Conservation (phyloP, 2,113 vertebrate species). For the Pterocles burchelli region DNA sequence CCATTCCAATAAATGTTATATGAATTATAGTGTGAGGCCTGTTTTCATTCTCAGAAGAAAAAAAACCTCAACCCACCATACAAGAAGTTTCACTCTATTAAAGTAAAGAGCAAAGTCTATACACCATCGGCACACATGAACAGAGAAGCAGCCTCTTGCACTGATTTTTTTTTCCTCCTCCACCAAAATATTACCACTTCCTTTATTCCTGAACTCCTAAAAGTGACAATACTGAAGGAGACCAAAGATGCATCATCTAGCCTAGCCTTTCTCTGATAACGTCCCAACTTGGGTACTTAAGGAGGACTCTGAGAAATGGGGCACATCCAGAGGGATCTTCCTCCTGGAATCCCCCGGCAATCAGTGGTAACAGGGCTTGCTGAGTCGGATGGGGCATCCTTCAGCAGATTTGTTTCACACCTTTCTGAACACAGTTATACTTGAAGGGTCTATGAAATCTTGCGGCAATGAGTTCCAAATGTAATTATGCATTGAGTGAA, state of each 20-base stretch:
- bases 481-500: background rate
- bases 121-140: background rate
- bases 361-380: background rate
- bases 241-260: background rate
- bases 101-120: background rate
- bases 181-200: background rate
- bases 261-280: background rate
- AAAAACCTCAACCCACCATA: background rate
- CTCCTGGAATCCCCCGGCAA: background rate
- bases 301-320: background rate
- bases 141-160: background rate
- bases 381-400: background rate
- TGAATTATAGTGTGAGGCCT: background rate
- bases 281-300: background rate
- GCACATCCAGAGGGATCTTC: background rate
- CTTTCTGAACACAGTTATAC: background rate
- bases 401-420: background rate
- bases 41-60: background rate
- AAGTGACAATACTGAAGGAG: background rate
- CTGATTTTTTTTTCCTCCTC: background rate
- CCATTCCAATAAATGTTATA: background rate
- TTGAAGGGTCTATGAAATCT: background rate
- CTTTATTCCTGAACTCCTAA: background rate
- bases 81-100: background rate
- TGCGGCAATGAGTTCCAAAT: background rate